Conservation (phyloP, 2,797 vertebrate species). For the Vultur gryphus region DNA sequence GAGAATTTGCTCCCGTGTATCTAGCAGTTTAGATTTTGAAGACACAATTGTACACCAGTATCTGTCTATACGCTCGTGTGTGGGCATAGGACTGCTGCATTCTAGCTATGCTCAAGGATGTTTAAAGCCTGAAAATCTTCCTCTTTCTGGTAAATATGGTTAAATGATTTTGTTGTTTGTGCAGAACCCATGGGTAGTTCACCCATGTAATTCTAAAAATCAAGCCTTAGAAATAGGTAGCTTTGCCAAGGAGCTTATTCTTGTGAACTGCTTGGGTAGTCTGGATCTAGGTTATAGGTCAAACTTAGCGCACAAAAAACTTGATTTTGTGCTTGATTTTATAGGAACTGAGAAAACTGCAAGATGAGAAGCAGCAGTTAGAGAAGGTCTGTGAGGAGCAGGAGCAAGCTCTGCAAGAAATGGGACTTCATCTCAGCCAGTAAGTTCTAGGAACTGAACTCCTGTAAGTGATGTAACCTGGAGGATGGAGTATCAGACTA, state of each 20-base stretch:
- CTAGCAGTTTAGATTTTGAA: background rate
- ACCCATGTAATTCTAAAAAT: background rate
- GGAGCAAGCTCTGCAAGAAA: constrained; percentile 96
- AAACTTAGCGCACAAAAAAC: background rate
- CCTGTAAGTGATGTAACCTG: background rate
- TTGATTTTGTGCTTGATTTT: background rate
- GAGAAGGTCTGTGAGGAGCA: constrained; percentile 89
- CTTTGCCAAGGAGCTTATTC: background rate
- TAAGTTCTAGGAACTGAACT: constrained; percentile 69
- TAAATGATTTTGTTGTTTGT: background rate
- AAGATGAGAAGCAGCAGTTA: constrained; percentile 88
- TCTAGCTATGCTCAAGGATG: background rate
- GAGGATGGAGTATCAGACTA: background rate
- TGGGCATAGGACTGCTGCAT: background rate
- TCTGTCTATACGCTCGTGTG: background rate
- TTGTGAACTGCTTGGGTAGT: background rate
- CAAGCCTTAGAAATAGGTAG: background rate
- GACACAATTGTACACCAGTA: background rate
- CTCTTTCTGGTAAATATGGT: background rate
- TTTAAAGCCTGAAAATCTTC: background rate
- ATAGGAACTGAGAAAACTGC: constrained; percentile 88
- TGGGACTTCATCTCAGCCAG: constrained; percentile 98
- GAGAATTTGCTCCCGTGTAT: background rate
- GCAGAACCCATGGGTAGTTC: background rate
- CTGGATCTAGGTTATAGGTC: background rate